Evolutionary conservation across 1,140 invertebrate genomes (phyloP).

Genomic region (Akabosia matsudoensis): DNA sequence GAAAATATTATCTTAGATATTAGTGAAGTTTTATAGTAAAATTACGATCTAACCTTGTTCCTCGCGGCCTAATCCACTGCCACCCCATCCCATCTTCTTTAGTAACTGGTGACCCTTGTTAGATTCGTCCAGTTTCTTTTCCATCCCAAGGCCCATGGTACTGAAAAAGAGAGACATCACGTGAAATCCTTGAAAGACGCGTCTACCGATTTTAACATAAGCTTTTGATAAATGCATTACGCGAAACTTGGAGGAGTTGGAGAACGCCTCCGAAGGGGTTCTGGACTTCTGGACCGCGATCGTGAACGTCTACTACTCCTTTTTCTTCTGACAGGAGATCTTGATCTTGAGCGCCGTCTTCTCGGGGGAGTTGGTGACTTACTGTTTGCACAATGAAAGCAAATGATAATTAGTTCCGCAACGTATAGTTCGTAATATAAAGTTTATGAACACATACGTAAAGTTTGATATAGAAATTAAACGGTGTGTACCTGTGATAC

Average conservation of each 20-base stretch:
- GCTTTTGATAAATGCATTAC: conserved; percentile 55
- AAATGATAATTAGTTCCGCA: conserved; percentile 5
- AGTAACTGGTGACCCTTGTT: conserved; percentile 96
- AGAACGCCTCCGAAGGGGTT: conserved; percentile 49
- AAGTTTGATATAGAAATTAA: no score
- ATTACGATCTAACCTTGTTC: conserved; percentile 84
- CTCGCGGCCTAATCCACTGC: conserved; percentile 79
- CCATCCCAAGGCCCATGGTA: conserved; percentile 53
- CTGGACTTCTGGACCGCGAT: conserved; percentile 49
- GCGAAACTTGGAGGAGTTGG: conserved; percentile 76
- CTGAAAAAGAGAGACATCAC: conserved; percentile 2
- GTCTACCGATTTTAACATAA: neutral
- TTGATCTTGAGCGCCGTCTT: conserved; percentile 48
- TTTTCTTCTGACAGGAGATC: conserved; percentile 36
- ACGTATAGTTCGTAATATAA: neutral
- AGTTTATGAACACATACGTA: conserved; percentile 36
- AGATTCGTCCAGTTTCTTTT: conserved; percentile 67
- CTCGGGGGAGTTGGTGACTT: conserved; percentile 51
- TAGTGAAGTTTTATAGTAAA: no score
- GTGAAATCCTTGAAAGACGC: neutral
- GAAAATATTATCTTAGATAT: neutral
- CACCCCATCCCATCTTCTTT: conserved; percentile 89
- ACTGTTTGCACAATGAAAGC: no score
- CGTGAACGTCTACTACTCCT: conserved; percentile 44
- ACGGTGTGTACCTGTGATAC: conserved; percentile 59